Percentiles rank a stretch among this genome's conserved stretches.
Conservation (phyloP, 2,888 invertebrate genomes). For the Scrobipalpa costella region DNA sequence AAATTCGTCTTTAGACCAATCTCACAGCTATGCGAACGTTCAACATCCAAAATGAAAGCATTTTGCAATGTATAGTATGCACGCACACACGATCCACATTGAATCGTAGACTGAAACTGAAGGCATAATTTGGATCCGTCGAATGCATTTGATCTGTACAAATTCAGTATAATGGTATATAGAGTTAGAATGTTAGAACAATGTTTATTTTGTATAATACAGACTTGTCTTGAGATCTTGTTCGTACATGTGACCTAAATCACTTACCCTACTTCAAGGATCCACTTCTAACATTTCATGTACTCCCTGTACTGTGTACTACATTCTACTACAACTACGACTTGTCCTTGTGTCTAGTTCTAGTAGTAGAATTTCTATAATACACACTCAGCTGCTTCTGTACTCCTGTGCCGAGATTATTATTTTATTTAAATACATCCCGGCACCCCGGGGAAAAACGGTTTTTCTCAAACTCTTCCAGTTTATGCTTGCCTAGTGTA, state of each 20-base stretch:
- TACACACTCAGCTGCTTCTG: constrained; percentile 44
- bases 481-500: constrained; percentile 55
- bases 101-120: too few relatives aligned
- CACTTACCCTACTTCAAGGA: constrained; percentile 1
- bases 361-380: constrained; percentile 46
- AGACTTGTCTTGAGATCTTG: not conserved
- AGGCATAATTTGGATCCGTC: too few relatives aligned
- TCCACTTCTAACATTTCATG: constrained; percentile 27
- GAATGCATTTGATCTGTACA: too few relatives aligned
- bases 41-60: too few relatives aligned
- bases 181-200: too few relatives aligned
- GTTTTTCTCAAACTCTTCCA: constrained; percentile 36
- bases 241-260: constrained; percentile 9
- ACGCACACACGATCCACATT: too few relatives aligned
- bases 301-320: constrained; percentile 33
- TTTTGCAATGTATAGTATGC: too few relatives aligned
- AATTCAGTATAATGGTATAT: too few relatives aligned
- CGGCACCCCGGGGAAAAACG: constrained; percentile 34
- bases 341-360: constrained; percentile 22
- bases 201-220: too few relatives aligned
- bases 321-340: constrained; percentile 34
- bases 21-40: too few relatives aligned
- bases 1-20: too few relatives aligned
- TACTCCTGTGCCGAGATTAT: constrained; percentile 58
- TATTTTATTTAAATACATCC: constrained; percentile 64